Evolutionary conservation across 2,888 invertebrate species (phyloP).

Genomic region (Drosophila prolongata): DNA sequence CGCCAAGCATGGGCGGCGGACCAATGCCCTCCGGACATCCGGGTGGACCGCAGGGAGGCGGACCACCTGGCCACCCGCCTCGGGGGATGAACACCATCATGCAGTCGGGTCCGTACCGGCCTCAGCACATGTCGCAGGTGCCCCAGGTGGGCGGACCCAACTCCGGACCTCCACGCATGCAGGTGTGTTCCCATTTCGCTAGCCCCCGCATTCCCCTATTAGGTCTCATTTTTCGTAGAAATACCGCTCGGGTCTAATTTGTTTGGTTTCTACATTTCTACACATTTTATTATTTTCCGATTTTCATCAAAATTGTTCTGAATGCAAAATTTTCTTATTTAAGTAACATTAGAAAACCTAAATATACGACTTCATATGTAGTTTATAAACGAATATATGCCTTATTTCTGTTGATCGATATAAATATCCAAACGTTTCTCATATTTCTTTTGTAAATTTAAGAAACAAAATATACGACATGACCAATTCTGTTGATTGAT

Average conservation of each 20-base stretch:
- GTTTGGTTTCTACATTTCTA: conserved; percentile 37
- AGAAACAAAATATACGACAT: neutral
- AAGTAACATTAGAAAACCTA: conserved; percentile 35
- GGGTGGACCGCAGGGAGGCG: conserved; percentile 83
- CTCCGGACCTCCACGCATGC: conserved; percentile 87
- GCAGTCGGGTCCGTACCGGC: conserved; percentile 86
- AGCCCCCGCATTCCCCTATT: conserved; percentile 4
- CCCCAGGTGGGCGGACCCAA: conserved; percentile 86
- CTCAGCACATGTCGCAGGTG: conserved; percentile 86
- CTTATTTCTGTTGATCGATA: neutral
- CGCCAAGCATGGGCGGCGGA: conserved; percentile 82
- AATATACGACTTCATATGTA: conserved; percentile 19
- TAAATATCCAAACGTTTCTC: neutral
- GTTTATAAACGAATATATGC: conserved; percentile 8
- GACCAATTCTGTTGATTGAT: too few species aligned
- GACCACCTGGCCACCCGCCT: conserved; percentile 85
- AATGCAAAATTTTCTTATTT: conserved; percentile 74
- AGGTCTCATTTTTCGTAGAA: conserved; percentile 32
- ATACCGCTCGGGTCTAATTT: conserved; percentile 27
- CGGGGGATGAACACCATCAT: conserved; percentile 86
- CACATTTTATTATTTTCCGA: conserved; percentile 56
- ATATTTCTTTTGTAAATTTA: neutral
- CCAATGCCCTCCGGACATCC: conserved; percentile 85
- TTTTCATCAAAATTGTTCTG: conserved; percentile 82
- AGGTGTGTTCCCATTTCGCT: conserved; percentile 80